Evolutionary conservation across 2,113 vertebrate genomes (phyloP), one percentile per base, ranked within the genome.

Genomic region (Dipodomys merriami): DNA sequence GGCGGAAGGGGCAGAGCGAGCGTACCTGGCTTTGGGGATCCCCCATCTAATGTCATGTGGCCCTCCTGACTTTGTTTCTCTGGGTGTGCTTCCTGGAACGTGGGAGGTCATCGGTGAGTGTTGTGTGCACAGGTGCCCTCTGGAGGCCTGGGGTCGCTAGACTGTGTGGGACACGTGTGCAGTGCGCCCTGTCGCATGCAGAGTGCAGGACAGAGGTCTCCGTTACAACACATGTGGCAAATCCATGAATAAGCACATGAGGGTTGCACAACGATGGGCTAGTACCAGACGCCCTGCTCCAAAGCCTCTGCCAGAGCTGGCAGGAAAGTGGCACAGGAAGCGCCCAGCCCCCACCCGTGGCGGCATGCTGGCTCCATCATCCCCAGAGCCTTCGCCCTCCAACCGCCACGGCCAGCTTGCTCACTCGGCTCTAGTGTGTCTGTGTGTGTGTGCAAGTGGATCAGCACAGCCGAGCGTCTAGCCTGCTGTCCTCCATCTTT

Each of bases 221-320:
- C 94, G 98, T 98, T 93, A 96, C 97, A 98, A 97, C 96, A 69
- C 93, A 97, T 98, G 98, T 98, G 98, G 98, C 98, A 98, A 98
- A 98, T 97, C 98, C 98, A 98, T 99, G 98, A 99, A 98, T 98
- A 83, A 90, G 90, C 97, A 97, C 53, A 12, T 62, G 30, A 97
- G 96, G 92, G 95, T 98, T 98, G 96, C 93, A 97, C 97, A 98
- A 97, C 97, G 97, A 97, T 95, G 91, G 92, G 44, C 97, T 92
- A 79, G 96, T 98, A 93, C 82, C 96, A 96, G 97, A 96, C 68
- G 88, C 19, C 94, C 98, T 96, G 98, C 97, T 97, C 96, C 13
- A 27, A 83, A 88, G 95, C 96, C 5, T 35, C 23, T 67, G 33
- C 96, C 94, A 94, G 90, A 84, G 85, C 83, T 97, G 96, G 93